Evolutionary conservation across 2,888 invertebrate species (phyloP).

Genomic region (Oligia latruncula): DNA sequence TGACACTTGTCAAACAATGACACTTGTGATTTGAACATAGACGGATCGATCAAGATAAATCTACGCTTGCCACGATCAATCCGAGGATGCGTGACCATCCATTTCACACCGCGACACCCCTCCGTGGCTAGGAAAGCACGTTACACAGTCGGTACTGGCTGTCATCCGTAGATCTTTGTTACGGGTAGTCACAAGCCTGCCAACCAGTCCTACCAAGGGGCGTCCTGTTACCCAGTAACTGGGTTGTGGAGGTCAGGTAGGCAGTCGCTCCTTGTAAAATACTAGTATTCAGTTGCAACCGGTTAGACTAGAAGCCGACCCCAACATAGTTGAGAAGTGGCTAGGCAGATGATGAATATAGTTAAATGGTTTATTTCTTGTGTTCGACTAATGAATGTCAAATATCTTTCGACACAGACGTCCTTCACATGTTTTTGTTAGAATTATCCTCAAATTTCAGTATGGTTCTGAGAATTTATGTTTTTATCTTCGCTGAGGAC

Average conservation of each 20-base stretch:
- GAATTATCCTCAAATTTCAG: slow-evolving; percentile 38
- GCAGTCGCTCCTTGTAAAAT: not conserved
- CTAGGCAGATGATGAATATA: not conserved
- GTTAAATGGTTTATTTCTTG: slow-evolving; percentile 1
- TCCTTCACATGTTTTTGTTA: slow-evolving; percentile 24
- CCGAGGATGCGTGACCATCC: not conserved
- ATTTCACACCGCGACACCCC: not conserved
- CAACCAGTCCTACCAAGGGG: not conserved
- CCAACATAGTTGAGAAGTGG: not conserved
- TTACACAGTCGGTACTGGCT: not conserved
- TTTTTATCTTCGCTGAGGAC: not conserved
- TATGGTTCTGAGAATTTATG: slow-evolving; percentile 26
- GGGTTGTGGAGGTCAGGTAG: too few relatives aligned
- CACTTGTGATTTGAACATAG: not conserved
- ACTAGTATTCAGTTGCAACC: not conserved
- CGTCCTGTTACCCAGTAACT: not conserved
- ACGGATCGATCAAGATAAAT: not conserved
- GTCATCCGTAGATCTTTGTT: not conserved
- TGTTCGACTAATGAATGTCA: slow-evolving; percentile 3
- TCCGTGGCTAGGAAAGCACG: not conserved
- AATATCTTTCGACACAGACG: slow-evolving; percentile 25
- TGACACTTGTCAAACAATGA: too few relatives aligned
- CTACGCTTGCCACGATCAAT: not conserved
- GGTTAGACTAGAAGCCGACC: not conserved
- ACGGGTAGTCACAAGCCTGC: not conserved